These are phyloP conservation scores for Spizella passerina DNA, from an alignment of 2,797 vertebrate species.

Conservation along the genomic window DNA sequence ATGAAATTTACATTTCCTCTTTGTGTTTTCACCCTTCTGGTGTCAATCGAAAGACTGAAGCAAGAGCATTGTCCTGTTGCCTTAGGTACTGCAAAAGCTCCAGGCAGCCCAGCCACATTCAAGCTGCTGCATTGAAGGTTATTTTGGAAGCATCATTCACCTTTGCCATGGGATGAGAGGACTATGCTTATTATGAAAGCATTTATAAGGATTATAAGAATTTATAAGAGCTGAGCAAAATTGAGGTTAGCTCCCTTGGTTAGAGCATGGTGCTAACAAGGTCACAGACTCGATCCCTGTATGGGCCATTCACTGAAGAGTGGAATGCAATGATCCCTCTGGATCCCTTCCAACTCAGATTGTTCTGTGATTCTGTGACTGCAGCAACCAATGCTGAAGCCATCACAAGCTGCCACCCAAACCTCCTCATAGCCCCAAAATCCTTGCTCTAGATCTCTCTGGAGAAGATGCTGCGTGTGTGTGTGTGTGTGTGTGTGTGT, in stretches of 20 bases:
- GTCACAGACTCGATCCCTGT: accelerated
- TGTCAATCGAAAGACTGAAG: background rate
- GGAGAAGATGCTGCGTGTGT: accelerated
- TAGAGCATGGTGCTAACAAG: background rate
- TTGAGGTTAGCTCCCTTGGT: background rate
- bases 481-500: too few species aligned
- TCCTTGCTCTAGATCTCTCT: background rate
- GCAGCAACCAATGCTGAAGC: background rate
- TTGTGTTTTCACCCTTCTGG: background rate
- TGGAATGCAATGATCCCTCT: background rate
- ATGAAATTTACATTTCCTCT: background rate
- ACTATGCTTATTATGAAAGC: background rate
- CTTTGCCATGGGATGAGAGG: background rate
- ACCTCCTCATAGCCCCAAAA: background rate
- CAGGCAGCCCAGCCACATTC: background rate
- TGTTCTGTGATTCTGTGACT: background rate
- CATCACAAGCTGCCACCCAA: background rate
- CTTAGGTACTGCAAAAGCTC: background rate
- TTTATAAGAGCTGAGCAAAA: background rate
- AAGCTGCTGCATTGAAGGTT: background rate
- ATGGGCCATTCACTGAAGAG: background rate
- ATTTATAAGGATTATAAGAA: background rate
- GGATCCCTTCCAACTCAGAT: background rate
- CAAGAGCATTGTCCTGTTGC: background rate
- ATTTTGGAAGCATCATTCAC: background rate